phyloP scores from a whole-genome alignment of 1,140 invertebrate species.

The Scaptomyza hsui region DNA sequence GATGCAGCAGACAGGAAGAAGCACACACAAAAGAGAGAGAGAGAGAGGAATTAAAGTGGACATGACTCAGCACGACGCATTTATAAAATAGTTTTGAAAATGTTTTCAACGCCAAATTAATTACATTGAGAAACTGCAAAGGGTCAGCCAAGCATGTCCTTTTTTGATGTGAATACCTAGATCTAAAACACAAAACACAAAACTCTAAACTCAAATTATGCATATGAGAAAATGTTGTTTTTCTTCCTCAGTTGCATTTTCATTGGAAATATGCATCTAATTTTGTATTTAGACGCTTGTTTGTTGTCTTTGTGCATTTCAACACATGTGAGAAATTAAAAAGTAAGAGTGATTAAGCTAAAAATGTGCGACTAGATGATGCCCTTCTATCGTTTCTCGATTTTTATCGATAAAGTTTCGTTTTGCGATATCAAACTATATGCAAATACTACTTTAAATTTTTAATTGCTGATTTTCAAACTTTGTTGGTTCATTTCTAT shows the following conservation, averaged over 20 bases:
- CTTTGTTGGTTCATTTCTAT: too few species aligned
- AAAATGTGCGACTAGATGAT: background rate
- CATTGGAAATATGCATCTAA: constrained; percentile 72
- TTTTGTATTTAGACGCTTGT: too few species aligned
- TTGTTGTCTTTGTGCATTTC: background rate
- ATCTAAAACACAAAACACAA: constrained; percentile 7
- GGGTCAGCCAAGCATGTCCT: constrained; percentile 72
- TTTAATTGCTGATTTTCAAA: too few species aligned
- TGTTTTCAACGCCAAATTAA: constrained; percentile 68
- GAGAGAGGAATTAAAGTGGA: constrained; percentile 23
- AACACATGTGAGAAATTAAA: constrained; percentile 24
- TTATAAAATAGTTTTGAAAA: constrained; percentile 37
- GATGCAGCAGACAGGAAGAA: constrained; percentile 54
- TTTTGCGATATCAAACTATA: too few species aligned
- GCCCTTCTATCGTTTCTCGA: too few species aligned
- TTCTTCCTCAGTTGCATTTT: constrained; percentile 46
- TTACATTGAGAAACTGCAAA: constrained; percentile 51
- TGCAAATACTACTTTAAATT: too few species aligned
- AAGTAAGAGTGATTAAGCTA: constrained; percentile 2
- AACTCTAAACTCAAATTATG: constrained; percentile 46
- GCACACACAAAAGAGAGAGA: constrained; percentile 44
- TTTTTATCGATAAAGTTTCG: background rate
- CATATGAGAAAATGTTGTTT: constrained; percentile 35
- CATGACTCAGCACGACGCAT: constrained; percentile 63
- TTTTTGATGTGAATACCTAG: constrained; percentile 62